These are phyloP conservation scores for Lasiurus borealis DNA, from an alignment of 2,113 vertebrate genomes.

Conservation along the genomic window DNA sequence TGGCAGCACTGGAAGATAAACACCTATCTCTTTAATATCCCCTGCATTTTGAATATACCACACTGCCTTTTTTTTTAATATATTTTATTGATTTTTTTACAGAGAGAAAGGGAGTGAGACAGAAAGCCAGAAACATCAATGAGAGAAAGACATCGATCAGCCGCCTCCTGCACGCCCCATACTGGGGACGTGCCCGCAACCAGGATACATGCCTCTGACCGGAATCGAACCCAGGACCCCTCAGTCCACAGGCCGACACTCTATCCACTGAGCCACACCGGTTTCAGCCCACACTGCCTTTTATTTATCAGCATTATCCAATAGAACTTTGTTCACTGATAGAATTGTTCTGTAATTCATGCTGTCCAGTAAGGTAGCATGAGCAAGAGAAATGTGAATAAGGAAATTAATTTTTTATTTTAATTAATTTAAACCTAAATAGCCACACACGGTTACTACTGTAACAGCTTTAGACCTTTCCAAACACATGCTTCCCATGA, in stretches of 20 bases:
- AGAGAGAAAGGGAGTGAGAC: no score
- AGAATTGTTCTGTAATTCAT: background rate
- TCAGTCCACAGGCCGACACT: no score
- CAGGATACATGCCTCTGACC: no score
- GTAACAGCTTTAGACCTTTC: conserved; percentile 20
- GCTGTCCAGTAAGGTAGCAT: background rate
- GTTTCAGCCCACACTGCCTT: background rate
- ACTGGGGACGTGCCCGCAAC: no score
- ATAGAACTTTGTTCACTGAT: background rate
- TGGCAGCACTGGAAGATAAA: background rate
- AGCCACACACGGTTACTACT: background rate
- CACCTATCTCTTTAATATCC: background rate
- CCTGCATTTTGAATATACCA: background rate
- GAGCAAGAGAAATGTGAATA: background rate
- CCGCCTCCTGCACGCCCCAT: no score
- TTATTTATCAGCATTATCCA: background rate
- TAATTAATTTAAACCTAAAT: conserved; percentile 27
- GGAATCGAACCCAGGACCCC: no score
- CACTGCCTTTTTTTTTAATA: background rate
- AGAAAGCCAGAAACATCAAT: no score
- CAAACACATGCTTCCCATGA: background rate
- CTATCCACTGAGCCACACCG: no score
- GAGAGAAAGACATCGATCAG: no score
- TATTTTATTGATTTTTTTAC: background rate
- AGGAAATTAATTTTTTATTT: background rate